Evolutionary conservation across 2,113 vertebrate genomes (phyloP).

Genomic region (Xyrauchen texanus): DNA sequence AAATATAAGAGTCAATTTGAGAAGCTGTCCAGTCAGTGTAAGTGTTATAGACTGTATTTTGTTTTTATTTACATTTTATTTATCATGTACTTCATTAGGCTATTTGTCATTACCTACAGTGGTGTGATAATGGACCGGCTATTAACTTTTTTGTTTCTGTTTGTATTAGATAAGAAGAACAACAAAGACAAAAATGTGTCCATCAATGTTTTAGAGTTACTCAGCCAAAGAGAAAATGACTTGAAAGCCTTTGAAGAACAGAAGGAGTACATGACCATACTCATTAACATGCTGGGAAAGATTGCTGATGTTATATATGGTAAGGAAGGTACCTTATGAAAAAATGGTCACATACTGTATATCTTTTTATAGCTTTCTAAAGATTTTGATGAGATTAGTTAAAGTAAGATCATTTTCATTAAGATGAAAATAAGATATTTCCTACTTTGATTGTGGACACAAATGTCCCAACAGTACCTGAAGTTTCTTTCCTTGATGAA

Average conservation of each 20-base stretch:
- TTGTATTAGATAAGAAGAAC: slow-evolving; percentile 60
- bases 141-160: slow-evolving; percentile 19
- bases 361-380: neutral
- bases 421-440: neutral
- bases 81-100: neutral
- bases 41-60: slow-evolving; percentile 7
- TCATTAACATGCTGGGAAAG: slow-evolving; percentile 74
- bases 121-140: neutral
- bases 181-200: slow-evolving; percentile 32
- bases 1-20: slow-evolving; percentile 59
- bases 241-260: slow-evolving; percentile 44
- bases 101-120: neutral
- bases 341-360: neutral
- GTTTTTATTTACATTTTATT: neutral
- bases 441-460: neutral
- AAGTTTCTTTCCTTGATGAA: slow-evolving; percentile 61
- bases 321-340: slow-evolving; percentile 37
- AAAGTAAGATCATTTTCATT: neutral
- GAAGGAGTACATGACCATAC: slow-evolving; percentile 57
- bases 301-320: slow-evolving; percentile 68
- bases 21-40: slow-evolving; percentile 67
- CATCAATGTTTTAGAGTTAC: slow-evolving; percentile 38
- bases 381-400: neutral
- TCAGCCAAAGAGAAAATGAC: slow-evolving; percentile 68
- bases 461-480: slow-evolving; percentile 59